Base-by-base conservation (phyloP, 2,797 vertebrate species). In the Mycteria americana region DNA sequence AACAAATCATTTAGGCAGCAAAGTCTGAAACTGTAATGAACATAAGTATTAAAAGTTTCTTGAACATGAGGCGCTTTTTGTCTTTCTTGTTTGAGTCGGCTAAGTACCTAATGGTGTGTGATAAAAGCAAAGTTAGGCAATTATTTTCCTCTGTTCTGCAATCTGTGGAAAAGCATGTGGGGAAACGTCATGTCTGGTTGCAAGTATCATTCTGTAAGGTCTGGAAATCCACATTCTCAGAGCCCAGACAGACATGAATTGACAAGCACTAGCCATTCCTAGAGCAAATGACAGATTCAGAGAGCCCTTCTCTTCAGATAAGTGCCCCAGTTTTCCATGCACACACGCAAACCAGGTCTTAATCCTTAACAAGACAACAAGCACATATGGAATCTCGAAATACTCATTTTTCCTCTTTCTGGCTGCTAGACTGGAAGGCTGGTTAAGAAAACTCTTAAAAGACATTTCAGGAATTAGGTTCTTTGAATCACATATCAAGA, bases 61-160 rank as follows among this genome's bases (percentile, higher is more conserved):
- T 53, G 82, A 96, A 95, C 25, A 60, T 9, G 79, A 96, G 91
- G 57, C 0, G 0, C 64, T 77, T 84, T 95, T 84, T 94, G 83
- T 91, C 94, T 72, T 81, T 37, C 53, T 45, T n/a, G 68, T 88
- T 50, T 54, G 79, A 93, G 76, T 53, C 70, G 0, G 73, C 85
- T 60, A 76, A 93, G 87, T 84, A 95, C 69, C 76, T 96, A 93
- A 93, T 88, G 87, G 85, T 69, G 62, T 88, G 85, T 91, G 95
- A 94, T 54, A 95, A 91, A 95, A 89, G 89, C 85, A 81, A 95
- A 90, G 82, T 65, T 65, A 93, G 76, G 82, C 95, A 94, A 92
- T 96, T 95, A 89, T 91, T 94, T 39, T 75, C 69, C 65, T 92
- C 87, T 93, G 76, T 76, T 96, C 89, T 91, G 94, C 92, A 96